Conservation (phyloP, 1,140 invertebrate species). For the Drosophila lowei region DNA sequence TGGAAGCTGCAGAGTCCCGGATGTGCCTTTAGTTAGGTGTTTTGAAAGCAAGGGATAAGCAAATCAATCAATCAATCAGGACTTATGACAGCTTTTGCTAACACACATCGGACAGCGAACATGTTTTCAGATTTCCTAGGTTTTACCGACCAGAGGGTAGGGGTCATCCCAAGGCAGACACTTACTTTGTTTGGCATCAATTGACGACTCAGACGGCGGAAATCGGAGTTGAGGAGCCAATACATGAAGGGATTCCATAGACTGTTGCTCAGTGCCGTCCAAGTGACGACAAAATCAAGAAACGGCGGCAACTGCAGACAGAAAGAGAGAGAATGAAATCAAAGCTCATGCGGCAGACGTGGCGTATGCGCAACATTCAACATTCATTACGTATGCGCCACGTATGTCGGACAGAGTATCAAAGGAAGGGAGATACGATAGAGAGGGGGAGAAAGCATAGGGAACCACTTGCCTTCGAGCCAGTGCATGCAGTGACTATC, state of each 20-base stretch:
- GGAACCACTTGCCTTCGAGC: constrained; percentile 85
- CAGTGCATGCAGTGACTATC: constrained; percentile 93
- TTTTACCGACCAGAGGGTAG: background rate
- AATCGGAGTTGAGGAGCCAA: constrained; percentile 93
- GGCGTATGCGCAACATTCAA: constrained; percentile 38
- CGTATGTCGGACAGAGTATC: constrained; percentile 16
- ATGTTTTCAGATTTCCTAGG: constrained; percentile 18
- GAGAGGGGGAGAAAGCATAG: no score
- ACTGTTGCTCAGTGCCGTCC: constrained; percentile 93
- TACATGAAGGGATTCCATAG: constrained; percentile 95
- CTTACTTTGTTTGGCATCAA: constrained; percentile 89
- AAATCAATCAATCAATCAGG: constrained; percentile 58
- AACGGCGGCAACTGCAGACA: constrained; percentile 87
- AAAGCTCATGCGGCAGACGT: constrained; percentile 32
- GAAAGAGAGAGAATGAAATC: constrained; percentile 33
- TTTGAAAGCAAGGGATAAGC: constrained; percentile 25
- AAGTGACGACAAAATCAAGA: constrained; percentile 92
- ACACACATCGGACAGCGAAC: constrained; percentile 21
- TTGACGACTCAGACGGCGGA: constrained; percentile 90
- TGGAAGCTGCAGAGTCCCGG: constrained; percentile 21
- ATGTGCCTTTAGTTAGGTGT: constrained; percentile 32
- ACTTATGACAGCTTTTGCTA: constrained; percentile 38
- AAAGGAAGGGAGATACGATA: background rate
- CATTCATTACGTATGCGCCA: constrained; percentile 64
- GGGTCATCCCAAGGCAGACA: background rate